Evolutionary conservation across 1,140 invertebrate genomes (phyloP).

Genomic region (Lycorma delicatula): DNA sequence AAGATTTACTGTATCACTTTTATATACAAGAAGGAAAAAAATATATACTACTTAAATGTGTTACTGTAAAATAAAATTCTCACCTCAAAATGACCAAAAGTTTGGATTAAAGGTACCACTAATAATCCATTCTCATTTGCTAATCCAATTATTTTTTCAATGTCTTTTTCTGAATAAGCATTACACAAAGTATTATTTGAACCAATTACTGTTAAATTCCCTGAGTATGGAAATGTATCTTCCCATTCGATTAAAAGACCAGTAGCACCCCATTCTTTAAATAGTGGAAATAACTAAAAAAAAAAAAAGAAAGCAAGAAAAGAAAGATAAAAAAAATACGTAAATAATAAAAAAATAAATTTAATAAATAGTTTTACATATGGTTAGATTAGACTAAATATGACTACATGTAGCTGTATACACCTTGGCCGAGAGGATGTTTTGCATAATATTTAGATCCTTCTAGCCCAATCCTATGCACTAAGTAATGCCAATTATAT

Average conservation of each 20-base stretch:
- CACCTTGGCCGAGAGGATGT: background rate
- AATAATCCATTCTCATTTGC: slow-evolving; percentile 56
- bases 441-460: too few relatives aligned
- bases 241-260: slow-evolving; percentile 86
- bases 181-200: slow-evolving; percentile 46
- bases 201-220: slow-evolving; percentile 51
- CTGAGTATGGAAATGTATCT: slow-evolving; percentile 81
- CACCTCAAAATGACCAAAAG: slow-evolving; percentile 87
- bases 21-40: too few relatives aligned
- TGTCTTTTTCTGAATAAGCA: slow-evolving; percentile 55
- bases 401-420: too few relatives aligned
- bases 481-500: too few relatives aligned
- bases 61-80: slow-evolving; percentile 1
- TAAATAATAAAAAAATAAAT: slow-evolving; percentile 4
- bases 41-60: too few relatives aligned
- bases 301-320: too few relatives aligned
- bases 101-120: slow-evolving; percentile 89
- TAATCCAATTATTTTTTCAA: slow-evolving; percentile 46
- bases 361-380: background rate
- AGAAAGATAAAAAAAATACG: too few relatives aligned
- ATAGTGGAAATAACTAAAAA: slow-evolving; percentile 46
- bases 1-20: too few relatives aligned
- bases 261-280: slow-evolving; percentile 63
- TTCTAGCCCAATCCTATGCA: too few relatives aligned
- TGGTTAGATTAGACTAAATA: too few relatives aligned